These are phyloP conservation scores for Aphelocoma californica DNA, from an alignment of 2,797 vertebrate genomes.

Conservation along the genomic window DNA sequence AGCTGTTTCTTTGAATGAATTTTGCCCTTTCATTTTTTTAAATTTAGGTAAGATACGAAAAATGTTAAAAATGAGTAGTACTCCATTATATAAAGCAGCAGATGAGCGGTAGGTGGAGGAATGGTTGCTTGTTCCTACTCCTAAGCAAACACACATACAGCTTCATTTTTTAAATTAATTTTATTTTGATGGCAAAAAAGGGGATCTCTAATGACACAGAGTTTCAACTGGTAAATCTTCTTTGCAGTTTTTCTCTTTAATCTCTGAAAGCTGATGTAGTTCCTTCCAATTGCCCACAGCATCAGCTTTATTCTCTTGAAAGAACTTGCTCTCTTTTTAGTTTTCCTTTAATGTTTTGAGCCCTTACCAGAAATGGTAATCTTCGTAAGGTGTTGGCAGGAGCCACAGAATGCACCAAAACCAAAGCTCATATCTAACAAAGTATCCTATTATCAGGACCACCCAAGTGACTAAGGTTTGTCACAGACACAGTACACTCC, in stretches of 20 bases:
- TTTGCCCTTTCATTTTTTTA: neutral
- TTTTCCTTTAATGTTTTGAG: slow-evolving; percentile 25
- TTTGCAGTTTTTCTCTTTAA: slow-evolving; percentile 25
- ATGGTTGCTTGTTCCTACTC: slow-evolving; percentile 39
- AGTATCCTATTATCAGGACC: neutral
- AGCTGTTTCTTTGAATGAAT: slow-evolving; percentile 19
- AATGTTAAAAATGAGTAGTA: slow-evolving; percentile 49
- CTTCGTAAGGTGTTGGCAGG: slow-evolving; percentile 17
- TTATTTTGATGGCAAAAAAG: slow-evolving; percentile 28
- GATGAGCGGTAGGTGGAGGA: slow-evolving; percentile 61
- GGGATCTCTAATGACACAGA: neutral
- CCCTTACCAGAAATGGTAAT: slow-evolving; percentile 34
- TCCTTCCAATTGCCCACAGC: slow-evolving; percentile 33
- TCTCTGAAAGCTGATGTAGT: neutral
- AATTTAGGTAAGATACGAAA: neutral
- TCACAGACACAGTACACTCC: neutral
- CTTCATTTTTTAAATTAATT: slow-evolving; percentile 20
- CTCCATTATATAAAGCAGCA: slow-evolving; percentile 68
- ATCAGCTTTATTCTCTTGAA: slow-evolving; percentile 43
- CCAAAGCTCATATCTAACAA: neutral
- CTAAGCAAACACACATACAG: neutral
- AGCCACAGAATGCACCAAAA: slow-evolving; percentile 25
- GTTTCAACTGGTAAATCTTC: neutral
- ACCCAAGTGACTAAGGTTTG: neutral
- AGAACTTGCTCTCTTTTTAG: slow-evolving; percentile 32